Conservation (phyloP, 2,888 invertebrate species). For the Endotricha flammealis region DNA sequence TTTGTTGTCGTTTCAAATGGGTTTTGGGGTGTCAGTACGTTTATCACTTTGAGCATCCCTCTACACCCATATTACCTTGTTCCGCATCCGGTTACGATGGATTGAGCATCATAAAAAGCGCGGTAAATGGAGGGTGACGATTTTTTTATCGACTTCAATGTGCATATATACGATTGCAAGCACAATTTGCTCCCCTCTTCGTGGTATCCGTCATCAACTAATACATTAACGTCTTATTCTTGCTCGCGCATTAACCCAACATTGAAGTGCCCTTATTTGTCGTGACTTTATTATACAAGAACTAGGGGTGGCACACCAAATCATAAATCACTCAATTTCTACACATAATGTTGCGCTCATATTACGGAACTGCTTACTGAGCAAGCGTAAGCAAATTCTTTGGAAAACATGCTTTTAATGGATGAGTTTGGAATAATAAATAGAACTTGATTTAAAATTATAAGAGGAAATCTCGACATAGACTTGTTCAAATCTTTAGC, state of each 20-base stretch:
- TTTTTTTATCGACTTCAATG: background rate
- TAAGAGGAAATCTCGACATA: too few relatives aligned
- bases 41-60: background rate
- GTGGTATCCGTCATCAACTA: slow-evolving; percentile 1
- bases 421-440: too few relatives aligned
- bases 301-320: slow-evolving; percentile 4
- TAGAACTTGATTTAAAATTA: too few relatives aligned
- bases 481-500: too few relatives aligned
- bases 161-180: background rate
- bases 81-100: background rate
- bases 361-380: background rate
- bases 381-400: too few relatives aligned
- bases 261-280: slow-evolving; percentile 5
- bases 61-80: background rate
- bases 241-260: background rate
- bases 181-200: slow-evolving; percentile 1
- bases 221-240: slow-evolving; percentile 5
- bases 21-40: background rate
- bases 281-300: slow-evolving; percentile 7
- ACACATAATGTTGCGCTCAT: slow-evolving; percentile 1
- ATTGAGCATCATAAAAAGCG: background rate
- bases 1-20: slow-evolving; percentile 3
- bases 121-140: background rate
- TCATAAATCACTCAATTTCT: slow-evolving; percentile 8
- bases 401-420: too few relatives aligned